These are phyloP conservation scores for Rotaria sp. DNA, from an alignment of 2,888 invertebrate genomes.

Conservation along the genomic window DNA sequence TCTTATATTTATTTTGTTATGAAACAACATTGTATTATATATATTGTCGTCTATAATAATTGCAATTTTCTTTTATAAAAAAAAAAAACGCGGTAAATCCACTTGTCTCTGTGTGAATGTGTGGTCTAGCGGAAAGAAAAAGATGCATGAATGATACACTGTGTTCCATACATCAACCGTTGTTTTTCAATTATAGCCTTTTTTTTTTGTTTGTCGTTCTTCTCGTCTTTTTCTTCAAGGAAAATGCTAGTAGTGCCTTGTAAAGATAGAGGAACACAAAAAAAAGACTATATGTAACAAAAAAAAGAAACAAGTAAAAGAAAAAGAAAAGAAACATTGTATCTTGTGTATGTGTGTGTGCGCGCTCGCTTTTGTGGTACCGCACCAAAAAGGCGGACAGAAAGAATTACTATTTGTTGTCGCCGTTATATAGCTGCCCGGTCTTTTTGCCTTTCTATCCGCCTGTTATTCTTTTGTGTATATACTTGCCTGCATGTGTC, in stretches of 20 bases:
- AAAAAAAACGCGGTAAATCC: neutral
- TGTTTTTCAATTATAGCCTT: neutral
- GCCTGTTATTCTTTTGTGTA: neutral
- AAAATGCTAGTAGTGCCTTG: neutral
- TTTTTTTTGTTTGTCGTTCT: neutral
- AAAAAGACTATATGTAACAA: neutral
- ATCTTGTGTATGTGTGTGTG: neutral
- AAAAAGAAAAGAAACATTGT: neutral
- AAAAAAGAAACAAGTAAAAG: neutral
- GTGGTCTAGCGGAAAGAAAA: neutral
- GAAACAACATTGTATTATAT: neutral
- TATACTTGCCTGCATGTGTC: neutral
- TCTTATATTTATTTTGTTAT: neutral
- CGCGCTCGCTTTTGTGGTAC: neutral
- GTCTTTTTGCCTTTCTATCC: neutral
- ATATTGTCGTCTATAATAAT: neutral
- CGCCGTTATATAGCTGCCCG: conserved; percentile 3
- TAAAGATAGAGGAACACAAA: neutral
- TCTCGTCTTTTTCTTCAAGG: neutral
- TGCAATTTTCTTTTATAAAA: neutral
- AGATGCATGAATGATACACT: neutral
- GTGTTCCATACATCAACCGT: neutral
- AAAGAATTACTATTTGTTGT: conserved; percentile 9
- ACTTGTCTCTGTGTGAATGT: neutral
- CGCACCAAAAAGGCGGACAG: neutral